Evolutionary conservation across 2,888 invertebrate species (phyloP).

Genomic region (Papilio demoleus): DNA sequence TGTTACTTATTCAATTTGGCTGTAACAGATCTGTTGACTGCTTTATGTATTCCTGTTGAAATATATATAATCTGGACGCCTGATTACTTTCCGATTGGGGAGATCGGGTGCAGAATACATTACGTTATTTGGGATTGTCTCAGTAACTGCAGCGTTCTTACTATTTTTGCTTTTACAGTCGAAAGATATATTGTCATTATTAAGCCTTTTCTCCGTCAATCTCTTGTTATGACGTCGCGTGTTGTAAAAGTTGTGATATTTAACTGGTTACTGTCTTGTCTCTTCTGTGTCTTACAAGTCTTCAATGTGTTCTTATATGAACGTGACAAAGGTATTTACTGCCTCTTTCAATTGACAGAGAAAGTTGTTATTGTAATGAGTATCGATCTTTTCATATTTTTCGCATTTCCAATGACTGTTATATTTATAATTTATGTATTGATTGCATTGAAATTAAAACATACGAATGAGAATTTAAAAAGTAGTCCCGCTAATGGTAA

Average conservation of each 20-base stretch:
- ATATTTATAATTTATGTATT: slow-evolving; percentile 91
- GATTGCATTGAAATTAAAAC: slow-evolving; percentile 87
- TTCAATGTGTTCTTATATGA: slow-evolving; percentile 68
- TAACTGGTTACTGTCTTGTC: slow-evolving; percentile 90
- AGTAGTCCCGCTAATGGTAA: slow-evolving; percentile 74
- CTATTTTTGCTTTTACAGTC: slow-evolving; percentile 93
- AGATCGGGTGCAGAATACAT: slow-evolving; percentile 88
- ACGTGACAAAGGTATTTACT: slow-evolving; percentile 66
- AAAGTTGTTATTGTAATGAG: slow-evolving; percentile 68
- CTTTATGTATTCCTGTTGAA: slow-evolving; percentile 90
- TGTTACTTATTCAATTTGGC: slow-evolving; percentile 92
- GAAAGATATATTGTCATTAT: slow-evolving; percentile 94
- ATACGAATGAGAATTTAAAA: slow-evolving; percentile 81
- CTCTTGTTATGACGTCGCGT: slow-evolving; percentile 89
- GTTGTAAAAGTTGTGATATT: slow-evolving; percentile 87
- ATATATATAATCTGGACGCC: slow-evolving; percentile 90
- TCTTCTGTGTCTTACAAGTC: slow-evolving; percentile 87
- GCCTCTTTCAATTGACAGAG: slow-evolving; percentile 63
- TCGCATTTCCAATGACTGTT: slow-evolving; percentile 91
- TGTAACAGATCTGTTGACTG: slow-evolving; percentile 88
- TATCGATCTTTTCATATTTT: slow-evolving; percentile 90
- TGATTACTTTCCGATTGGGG: slow-evolving; percentile 89
- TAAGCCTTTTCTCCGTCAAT: slow-evolving; percentile 91
- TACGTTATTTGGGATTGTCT: slow-evolving; percentile 92
- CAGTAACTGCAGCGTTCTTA: slow-evolving; percentile 91